These are phyloP conservation scores for Ictalurus furcatus DNA, from an alignment of 2,113 vertebrate species.

Conservation along the genomic window DNA sequence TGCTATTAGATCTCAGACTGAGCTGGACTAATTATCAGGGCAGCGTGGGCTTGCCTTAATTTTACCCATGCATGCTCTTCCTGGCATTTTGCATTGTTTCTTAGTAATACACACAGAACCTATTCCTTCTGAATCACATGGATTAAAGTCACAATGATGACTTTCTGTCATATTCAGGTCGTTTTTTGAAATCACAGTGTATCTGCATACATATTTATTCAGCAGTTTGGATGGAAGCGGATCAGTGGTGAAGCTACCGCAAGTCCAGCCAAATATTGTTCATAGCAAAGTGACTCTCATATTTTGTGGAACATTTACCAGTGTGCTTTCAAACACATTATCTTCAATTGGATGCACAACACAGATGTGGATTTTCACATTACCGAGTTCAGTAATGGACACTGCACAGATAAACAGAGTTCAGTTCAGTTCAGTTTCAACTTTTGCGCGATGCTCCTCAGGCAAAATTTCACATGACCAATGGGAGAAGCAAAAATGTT, in stretches of 20 bases:
- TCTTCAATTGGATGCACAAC: slow-evolving; percentile 2
- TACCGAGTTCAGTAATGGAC: background rate
- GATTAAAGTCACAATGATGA: background rate
- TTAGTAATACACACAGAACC: background rate
- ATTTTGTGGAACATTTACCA: slow-evolving; percentile 15
- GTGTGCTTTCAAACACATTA: slow-evolving; percentile 3
- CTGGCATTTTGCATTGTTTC: slow-evolving; percentile 21
- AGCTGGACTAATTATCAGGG: background rate
- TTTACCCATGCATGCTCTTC: background rate
- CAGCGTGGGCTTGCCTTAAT: background rate
- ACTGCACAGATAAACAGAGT: background rate
- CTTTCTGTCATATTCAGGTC: background rate
- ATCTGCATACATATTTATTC: background rate
- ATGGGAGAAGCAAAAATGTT: background rate
- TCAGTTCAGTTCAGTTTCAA: background rate
- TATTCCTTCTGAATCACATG: background rate
- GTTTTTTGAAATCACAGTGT: background rate
- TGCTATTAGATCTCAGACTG: slow-evolving; percentile 15
- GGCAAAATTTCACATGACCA: background rate
- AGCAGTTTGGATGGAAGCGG: background rate
- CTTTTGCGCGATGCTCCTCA: background rate
- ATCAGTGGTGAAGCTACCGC: background rate
- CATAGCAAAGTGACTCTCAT: background rate
- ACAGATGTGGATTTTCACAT: background rate
- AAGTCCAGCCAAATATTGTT: background rate